These are phyloP conservation scores for Cichladusa arquata DNA, from an alignment of 2,113 vertebrate species.

Conservation along the genomic window DNA sequence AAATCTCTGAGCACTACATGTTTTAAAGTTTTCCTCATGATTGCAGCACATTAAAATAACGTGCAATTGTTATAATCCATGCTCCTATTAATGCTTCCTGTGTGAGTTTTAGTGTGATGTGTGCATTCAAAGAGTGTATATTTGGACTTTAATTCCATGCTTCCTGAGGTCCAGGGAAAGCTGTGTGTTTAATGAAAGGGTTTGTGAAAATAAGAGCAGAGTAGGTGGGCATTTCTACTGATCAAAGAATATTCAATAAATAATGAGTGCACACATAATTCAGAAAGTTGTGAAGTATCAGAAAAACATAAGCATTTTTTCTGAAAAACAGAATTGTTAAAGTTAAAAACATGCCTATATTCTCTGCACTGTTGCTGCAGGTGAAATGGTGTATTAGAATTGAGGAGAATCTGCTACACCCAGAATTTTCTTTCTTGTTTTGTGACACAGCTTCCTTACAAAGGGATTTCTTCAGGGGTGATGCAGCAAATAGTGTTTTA, in stretches of 20 bases:
- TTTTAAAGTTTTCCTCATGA: background rate
- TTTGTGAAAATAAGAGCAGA: background rate
- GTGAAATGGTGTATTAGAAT: background rate
- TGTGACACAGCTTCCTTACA: background rate
- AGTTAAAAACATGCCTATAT: background rate
- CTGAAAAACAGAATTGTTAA: background rate
- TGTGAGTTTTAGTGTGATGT: background rate
- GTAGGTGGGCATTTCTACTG: background rate
- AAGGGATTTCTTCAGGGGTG: background rate
- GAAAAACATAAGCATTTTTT: background rate
- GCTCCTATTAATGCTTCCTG: background rate
- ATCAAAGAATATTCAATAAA: background rate
- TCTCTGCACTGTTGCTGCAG: background rate
- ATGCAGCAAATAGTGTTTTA: background rate
- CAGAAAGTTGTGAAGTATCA: background rate
- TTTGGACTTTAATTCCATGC: background rate
- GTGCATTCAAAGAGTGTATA: background rate
- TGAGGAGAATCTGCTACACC: background rate
- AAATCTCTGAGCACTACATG: background rate
- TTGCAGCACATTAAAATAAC: background rate
- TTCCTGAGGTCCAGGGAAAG: background rate
- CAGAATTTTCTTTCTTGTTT: background rate
- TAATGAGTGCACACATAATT: background rate
- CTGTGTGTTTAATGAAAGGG: background rate
- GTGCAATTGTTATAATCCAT: background rate